A percentile compares a stretch with the other conserved stretches of the same genome.
phyloP scores from a whole-genome alignment of 2,888 invertebrate genomes.

The Cepaea hortensis region DNA sequence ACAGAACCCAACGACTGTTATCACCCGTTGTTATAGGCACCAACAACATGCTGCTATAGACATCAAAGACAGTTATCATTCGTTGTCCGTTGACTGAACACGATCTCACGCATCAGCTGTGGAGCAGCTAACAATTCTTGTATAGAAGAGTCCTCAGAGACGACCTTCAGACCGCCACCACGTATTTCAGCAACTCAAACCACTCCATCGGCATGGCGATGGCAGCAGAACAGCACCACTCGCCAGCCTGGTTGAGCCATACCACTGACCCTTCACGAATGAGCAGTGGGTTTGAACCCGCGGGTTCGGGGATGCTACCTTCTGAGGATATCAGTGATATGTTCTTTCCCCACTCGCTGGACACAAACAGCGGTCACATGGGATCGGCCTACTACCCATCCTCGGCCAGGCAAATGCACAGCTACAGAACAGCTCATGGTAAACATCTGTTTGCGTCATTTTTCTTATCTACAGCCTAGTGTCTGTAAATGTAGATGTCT shows the following conservation, averaged over 20 bases:
- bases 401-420: conserved; percentile 71
- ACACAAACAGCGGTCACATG: conserved; percentile 72
- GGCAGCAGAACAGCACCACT: conserved; percentile 65
- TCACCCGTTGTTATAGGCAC: no score
- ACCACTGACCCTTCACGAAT: conserved; percentile 64
- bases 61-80: no score
- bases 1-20: no score
- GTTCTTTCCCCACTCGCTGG: conserved; percentile 75
- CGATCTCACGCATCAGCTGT: no score
- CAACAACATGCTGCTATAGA: no score
- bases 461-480: not conserved
- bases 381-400: conserved; percentile 63
- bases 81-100: no score
- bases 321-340: conserved; percentile 75
- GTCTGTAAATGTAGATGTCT: not conserved
- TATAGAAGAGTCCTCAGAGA: conserved; percentile 2
- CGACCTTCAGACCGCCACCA: conserved; percentile 20
- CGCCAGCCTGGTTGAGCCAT: conserved; percentile 61
- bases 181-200: conserved; percentile 38
- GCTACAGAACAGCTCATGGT: conserved; percentile 74
- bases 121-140: no score
- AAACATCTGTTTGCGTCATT: conserved; percentile 52
- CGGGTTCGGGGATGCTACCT: conserved; percentile 64
- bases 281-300: conserved; percentile 60
- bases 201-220: conserved; percentile 46